phyloP scores from a whole-genome alignment of 2,797 vertebrate species.

The Calcarius lapponicus region DNA sequence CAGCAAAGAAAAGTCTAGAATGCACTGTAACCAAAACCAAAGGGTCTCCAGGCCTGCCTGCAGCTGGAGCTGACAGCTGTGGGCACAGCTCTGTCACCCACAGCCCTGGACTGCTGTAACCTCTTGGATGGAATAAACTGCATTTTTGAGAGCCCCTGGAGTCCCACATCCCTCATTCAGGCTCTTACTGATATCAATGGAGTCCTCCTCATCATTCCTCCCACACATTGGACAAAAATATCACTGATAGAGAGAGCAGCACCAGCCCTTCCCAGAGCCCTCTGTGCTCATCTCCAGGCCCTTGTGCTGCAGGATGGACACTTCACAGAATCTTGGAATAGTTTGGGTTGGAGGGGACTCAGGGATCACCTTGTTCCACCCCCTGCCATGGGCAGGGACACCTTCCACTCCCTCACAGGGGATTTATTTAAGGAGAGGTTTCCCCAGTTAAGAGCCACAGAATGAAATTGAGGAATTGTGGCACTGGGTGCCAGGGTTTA shows the following conservation, averaged over 20 bases:
- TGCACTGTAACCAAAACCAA: no score
- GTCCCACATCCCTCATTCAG: no score
- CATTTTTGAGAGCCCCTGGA: no score
- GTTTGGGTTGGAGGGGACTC: not conserved
- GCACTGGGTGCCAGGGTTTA: not conserved
- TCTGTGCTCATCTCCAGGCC: not conserved
- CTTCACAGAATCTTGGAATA: fast-evolving
- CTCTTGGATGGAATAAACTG: no score
- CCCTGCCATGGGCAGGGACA: not conserved
- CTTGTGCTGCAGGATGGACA: not conserved
- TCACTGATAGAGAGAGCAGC: not conserved
- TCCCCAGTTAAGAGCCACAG: not conserved
- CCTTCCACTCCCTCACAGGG: not conserved
- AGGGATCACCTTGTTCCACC: not conserved
- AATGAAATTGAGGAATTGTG: not conserved
- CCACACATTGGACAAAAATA: no score
- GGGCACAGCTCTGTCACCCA: no score
- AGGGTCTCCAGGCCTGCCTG: no score
- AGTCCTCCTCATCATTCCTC: no score
- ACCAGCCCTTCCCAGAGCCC: not conserved
- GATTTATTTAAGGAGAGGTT: not conserved
- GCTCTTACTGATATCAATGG: no score
- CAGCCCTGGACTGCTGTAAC: no score
- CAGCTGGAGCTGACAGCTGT: no score
- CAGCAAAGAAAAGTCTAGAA: no score